Evolutionary conservation across 1,140 invertebrate genomes (phyloP).

Genomic region (Venustaconcha ellipsiformis): DNA sequence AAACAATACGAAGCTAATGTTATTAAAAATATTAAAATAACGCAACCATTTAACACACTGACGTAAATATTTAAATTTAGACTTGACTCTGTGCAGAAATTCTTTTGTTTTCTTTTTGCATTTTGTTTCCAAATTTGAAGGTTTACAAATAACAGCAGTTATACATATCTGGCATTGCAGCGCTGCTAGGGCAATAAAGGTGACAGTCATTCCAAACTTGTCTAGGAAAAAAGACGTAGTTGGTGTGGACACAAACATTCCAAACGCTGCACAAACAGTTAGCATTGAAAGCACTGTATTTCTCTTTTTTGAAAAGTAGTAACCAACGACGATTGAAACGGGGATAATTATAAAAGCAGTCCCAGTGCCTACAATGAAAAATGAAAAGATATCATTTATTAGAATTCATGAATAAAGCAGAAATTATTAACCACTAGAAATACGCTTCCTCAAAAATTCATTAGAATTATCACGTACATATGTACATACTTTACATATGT

Average conservation of each 20-base stretch:
- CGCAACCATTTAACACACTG: too few species aligned
- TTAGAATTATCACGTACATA: too few species aligned
- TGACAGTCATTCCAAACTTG: slow-evolving; percentile 15
- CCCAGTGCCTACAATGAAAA: slow-evolving; percentile 21
- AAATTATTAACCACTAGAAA: too few species aligned
- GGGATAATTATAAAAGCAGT: slow-evolving; percentile 10
- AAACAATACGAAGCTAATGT: slow-evolving; percentile 17
- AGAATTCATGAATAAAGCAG: too few species aligned
- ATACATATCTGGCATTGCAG: slow-evolving; percentile 14
- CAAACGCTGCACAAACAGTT: slow-evolving; percentile 14
- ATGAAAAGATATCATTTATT: too few species aligned
- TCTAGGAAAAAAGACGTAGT: slow-evolving; percentile 14
- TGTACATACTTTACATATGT: too few species aligned
- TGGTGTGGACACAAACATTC: slow-evolving; percentile 25
- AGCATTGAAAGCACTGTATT: slow-evolving; percentile 15
- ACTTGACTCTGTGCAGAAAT: too few species aligned
- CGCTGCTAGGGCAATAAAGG: slow-evolving; percentile 15
- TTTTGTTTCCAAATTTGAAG: slow-evolving; percentile 6
- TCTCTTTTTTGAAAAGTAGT: slow-evolving; percentile 24
- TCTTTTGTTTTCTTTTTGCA: too few species aligned
- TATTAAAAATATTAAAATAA: neutral
- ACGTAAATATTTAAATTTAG: too few species aligned
- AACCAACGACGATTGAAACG: slow-evolving; percentile 11
- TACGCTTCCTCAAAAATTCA: too few species aligned
- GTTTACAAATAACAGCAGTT: slow-evolving; percentile 16